Evolutionary conservation across 2,113 vertebrate genomes (phyloP).

Genomic region (Gymnarchus niloticus): DNA sequence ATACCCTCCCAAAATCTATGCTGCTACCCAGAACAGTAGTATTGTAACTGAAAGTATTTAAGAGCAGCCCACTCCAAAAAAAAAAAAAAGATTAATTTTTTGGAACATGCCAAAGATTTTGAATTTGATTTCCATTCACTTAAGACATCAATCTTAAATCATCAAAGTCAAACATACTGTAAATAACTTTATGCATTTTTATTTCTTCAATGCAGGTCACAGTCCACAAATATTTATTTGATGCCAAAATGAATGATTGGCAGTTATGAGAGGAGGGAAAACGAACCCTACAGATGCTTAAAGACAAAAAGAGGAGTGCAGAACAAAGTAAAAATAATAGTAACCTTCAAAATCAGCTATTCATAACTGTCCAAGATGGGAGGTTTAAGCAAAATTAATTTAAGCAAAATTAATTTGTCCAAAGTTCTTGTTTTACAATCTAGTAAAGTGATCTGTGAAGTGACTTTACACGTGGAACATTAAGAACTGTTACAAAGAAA

Average conservation of each 20-base stretch:
- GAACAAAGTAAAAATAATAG: neutral
- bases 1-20: no score
- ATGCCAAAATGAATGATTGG: neutral
- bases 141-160: neutral
- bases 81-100: no score
- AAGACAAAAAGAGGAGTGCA: neutral
- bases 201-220: neutral
- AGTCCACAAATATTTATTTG: neutral
- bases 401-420: neutral
- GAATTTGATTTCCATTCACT: neutral
- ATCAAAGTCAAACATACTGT: constrained; percentile 4
- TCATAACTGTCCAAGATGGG: neutral
- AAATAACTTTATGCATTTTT: constrained; percentile 2
- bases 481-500: neutral
- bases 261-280: neutral
- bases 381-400: neutral
- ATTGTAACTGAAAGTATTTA: no score
- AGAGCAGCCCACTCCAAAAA: no score
- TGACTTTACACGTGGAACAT: neutral
- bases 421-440: neutral
- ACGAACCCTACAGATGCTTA: neutral
- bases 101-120: neutral
- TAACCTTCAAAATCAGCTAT: neutral
- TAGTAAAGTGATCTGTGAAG: neutral
- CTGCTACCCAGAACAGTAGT: no score